Conservation (phyloP, 2,797 vertebrate genomes). For the Todus mexicanus region DNA sequence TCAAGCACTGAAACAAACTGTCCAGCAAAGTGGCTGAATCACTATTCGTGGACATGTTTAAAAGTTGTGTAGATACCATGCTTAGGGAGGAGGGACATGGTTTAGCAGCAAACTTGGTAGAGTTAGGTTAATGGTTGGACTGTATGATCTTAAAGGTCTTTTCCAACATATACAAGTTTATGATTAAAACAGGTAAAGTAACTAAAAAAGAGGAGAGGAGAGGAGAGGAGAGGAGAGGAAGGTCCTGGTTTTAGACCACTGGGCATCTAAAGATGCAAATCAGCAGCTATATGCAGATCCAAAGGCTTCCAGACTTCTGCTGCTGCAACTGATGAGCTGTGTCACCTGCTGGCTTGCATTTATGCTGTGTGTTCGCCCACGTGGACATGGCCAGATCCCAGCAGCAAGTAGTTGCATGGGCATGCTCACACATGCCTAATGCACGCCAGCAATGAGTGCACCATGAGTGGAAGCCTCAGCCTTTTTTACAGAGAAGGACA, state of each 20-base stretch:
- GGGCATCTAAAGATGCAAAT: background rate
- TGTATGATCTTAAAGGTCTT: too few species aligned
- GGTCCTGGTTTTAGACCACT: background rate
- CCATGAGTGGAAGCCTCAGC: background rate
- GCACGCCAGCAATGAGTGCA: background rate
- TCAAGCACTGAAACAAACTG: too few species aligned
- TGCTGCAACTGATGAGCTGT: background rate
- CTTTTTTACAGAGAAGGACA: background rate
- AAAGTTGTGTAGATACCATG: too few species aligned
- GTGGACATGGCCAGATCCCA: accelerated
- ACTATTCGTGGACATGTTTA: too few species aligned
- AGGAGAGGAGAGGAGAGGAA: background rate
- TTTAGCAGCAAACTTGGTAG: too few species aligned
- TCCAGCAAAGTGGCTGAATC: too few species aligned
- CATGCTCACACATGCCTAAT: background rate
- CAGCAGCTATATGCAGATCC: background rate
- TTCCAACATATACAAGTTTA: background rate
- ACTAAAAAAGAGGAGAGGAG: background rate
- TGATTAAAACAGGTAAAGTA: background rate
- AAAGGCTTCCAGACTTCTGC: background rate
- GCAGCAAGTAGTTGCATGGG: background rate
- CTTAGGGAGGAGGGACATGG: too few species aligned
- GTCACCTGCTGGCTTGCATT: background rate
- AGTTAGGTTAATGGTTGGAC: too few species aligned
- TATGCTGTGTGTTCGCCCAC: background rate